Percentiles rank a stretch among this genome's conserved stretches.
Evolutionary conservation across 1,140 invertebrate genomes (phyloP).

Genomic region (Limonius californicus): DNA sequence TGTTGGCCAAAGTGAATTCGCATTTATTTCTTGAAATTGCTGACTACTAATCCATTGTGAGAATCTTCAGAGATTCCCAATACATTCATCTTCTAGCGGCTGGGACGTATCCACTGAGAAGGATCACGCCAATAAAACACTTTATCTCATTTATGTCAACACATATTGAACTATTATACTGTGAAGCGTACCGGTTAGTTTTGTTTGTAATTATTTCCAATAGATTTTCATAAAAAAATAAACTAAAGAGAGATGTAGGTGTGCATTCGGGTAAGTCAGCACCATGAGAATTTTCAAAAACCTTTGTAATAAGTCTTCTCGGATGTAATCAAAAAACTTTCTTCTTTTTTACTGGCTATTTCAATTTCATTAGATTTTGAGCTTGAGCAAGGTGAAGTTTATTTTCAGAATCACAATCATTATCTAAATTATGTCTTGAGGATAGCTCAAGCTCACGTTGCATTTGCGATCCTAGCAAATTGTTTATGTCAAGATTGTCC

Average conservation of each 20-base stretch:
- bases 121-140: constrained; percentile 10
- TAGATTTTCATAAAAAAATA: constrained; percentile 11
- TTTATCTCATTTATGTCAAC: constrained; percentile 4
- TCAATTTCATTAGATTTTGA: too few relatives aligned
- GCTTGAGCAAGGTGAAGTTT: too few relatives aligned
- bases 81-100: constrained; percentile 1
- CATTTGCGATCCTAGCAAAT: constrained; percentile 19
- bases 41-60: background rate
- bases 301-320: background rate
- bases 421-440: background rate
- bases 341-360: too few relatives aligned
- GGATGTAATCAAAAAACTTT: background rate
- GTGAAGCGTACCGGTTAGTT: background rate
- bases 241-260: background rate
- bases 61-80: background rate
- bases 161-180: background rate
- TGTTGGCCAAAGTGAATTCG: constrained; percentile 7
- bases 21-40: constrained; percentile 16
- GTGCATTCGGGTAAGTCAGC: too few relatives aligned
- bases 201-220: background rate
- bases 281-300: too few relatives aligned
- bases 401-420: too few relatives aligned
- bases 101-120: constrained; percentile 13
- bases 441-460: constrained; percentile 3
- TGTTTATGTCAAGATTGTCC: constrained; percentile 13